Evolutionary conservation across 2,888 invertebrate genomes (phyloP).

Genomic region (Drosophila vallismaia): DNA sequence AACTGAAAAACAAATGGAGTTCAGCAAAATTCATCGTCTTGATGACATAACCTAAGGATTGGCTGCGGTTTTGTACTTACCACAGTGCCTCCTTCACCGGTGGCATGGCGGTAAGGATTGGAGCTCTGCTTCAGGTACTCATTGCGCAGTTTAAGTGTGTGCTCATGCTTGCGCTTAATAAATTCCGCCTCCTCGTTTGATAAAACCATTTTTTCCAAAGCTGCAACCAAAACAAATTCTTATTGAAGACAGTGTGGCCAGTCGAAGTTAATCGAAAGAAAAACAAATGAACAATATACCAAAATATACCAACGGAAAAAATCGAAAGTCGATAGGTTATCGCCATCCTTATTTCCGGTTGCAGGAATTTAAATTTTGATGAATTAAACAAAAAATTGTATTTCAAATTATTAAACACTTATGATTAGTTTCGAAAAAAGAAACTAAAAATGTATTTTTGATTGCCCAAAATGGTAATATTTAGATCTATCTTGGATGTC

Average conservation of each 20-base stretch:
- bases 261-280: neutral
- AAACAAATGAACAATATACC: neutral
- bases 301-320: neutral
- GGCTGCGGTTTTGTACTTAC: constrained; percentile 83
- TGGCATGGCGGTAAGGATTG: constrained; percentile 89
- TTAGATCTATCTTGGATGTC: neutral
- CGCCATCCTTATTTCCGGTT: neutral
- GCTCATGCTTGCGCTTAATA: constrained; percentile 79
- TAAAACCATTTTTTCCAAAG: constrained; percentile 53
- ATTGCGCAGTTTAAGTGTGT: constrained; percentile 84
- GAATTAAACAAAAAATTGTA: neutral
- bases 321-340: neutral
- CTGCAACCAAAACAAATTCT: constrained; percentile 33
- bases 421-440: too few species aligned
- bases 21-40: constrained; percentile 25
- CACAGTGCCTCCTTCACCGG: constrained; percentile 88
- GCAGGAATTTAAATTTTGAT: neutral
- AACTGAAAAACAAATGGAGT: constrained; percentile 86
- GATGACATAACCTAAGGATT: constrained; percentile 82
- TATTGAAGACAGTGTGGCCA: constrained; percentile 47
- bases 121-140: constrained; percentile 89
- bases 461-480: too few species aligned
- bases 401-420: neutral
- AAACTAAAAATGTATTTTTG: too few species aligned
- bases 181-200: constrained; percentile 75